Evolutionary conservation across 2,113 vertebrate genomes (phyloP).

Genomic region (Platycercus adscitus): DNA sequence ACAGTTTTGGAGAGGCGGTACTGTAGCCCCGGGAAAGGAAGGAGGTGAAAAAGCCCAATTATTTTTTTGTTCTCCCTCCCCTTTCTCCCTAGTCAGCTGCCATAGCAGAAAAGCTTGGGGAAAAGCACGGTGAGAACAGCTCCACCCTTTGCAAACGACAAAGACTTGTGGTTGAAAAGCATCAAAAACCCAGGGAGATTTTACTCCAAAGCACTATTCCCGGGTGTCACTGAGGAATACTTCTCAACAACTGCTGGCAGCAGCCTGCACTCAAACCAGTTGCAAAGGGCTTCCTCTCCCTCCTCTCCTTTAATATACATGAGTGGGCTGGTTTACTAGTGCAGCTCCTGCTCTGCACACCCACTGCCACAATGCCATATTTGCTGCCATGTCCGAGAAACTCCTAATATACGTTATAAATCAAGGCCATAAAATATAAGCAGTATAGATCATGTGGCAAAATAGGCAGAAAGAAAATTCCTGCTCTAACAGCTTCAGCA

Average conservation of each 20-base stretch:
- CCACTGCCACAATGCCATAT: rapidly evolving
- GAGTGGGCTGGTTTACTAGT: neutral
- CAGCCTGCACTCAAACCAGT: neutral
- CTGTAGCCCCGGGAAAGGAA: neutral
- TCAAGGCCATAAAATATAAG: neutral
- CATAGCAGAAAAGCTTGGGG: neutral
- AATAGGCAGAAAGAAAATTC: neutral
- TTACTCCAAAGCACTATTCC: neutral
- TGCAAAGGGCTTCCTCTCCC: neutral
- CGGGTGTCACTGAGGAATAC: neutral
- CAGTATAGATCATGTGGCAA: neutral
- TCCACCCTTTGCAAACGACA: neutral
- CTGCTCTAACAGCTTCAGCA: neutral
- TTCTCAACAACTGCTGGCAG: neutral
- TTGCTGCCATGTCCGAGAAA: neutral
- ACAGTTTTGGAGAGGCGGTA: neutral
- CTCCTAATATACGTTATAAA: neutral
- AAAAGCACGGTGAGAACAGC: neutral
- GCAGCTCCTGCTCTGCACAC: neutral
- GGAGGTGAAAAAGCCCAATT: neutral
- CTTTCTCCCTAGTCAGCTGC: neutral
- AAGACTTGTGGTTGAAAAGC: neutral
- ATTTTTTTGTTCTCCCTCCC: neutral
- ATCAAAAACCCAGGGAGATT: neutral
- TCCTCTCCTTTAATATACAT: neutral